Evolutionary conservation across 1,140 invertebrate genomes (phyloP).

Genomic region (Pseudomyrmex concolor): DNA sequence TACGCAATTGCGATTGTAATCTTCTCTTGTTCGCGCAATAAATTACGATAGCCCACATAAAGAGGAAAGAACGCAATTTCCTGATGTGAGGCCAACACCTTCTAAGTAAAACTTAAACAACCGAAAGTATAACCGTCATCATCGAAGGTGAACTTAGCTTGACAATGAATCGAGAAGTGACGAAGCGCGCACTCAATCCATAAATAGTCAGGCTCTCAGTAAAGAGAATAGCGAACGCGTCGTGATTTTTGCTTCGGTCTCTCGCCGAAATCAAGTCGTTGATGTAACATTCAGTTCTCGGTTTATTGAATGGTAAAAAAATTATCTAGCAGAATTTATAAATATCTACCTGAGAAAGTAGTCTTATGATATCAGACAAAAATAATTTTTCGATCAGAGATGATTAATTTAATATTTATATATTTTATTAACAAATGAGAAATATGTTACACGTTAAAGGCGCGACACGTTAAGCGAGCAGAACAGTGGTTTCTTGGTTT

Average conservation of each 20-base stretch:
- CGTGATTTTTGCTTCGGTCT: constrained; percentile 64
- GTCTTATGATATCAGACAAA: not conserved
- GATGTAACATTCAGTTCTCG: not conserved
- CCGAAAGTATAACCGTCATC: constrained; percentile 38
- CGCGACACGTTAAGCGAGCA: constrained; percentile 7
- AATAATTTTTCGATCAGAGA: too few relatives aligned
- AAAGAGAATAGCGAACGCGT: constrained; percentile 34
- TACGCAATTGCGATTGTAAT: not conserved
- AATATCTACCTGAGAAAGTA: not conserved
- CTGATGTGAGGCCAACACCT: constrained; percentile 20
- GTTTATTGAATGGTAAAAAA: constrained; percentile 7
- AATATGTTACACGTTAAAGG: constrained; percentile 27
- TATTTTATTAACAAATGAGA: too few relatives aligned
- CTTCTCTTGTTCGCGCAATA: constrained; percentile 14
- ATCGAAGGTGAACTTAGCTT: constrained; percentile 65
- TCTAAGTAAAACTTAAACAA: constrained; percentile 27
- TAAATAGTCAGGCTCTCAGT: constrained; percentile 78
- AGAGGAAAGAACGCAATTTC: constrained; percentile 53
- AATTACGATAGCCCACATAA: constrained; percentile 14
- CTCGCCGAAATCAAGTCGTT: constrained; percentile 61
- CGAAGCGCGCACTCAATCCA: constrained; percentile 69
- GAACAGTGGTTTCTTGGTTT: constrained; percentile 16
- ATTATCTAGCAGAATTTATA: not conserved
- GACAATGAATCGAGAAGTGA: constrained; percentile 62
- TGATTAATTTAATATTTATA: too few relatives aligned